A percentile compares a stretch with the other conserved stretches of the same genome.
Conservation (phyloP, 2,113 vertebrate genomes). For the Fregetta grallaria region DNA sequence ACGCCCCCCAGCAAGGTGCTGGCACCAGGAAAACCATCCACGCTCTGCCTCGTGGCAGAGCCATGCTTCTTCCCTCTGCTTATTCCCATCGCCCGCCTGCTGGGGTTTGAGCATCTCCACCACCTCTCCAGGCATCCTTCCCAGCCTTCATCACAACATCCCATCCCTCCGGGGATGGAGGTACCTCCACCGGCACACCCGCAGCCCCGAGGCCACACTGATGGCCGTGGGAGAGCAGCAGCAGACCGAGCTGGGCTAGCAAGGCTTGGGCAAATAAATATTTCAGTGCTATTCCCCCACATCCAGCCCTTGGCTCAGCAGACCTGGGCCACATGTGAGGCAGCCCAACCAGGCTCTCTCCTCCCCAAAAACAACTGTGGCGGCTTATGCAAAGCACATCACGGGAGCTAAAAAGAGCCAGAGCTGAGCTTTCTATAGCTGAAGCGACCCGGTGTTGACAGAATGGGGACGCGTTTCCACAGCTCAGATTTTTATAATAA, state of each 20-base stretch:
- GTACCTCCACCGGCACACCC: fast-evolving
- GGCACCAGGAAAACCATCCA: background rate
- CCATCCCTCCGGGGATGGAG: background rate
- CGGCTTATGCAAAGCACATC: conserved; percentile 60
- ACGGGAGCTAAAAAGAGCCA: conserved; percentile 31
- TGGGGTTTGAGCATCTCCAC: background rate
- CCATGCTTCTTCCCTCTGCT: background rate
- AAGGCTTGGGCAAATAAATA: background rate
- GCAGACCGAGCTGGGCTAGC: fast-evolving
- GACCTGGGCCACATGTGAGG: background rate
- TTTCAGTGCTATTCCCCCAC: background rate
- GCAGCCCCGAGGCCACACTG: fast-evolving
- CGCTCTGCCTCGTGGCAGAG: fast-evolving
- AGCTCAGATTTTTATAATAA: conserved; percentile 78
- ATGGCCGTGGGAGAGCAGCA: fast-evolving
- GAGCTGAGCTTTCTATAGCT: conserved; percentile 60
- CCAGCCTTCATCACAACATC: background rate
- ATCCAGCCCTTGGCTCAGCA: background rate
- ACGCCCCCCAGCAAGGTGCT: background rate
- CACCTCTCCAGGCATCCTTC: background rate
- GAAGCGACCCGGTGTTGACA: conserved; percentile 76
- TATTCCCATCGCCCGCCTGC: background rate
- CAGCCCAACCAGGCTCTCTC: background rate
- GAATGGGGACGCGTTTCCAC: conserved; percentile 77
- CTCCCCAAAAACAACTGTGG: background rate